phyloP scores from a whole-genome alignment of 1,140 invertebrate genomes.

The Drosophila nikananu region DNA sequence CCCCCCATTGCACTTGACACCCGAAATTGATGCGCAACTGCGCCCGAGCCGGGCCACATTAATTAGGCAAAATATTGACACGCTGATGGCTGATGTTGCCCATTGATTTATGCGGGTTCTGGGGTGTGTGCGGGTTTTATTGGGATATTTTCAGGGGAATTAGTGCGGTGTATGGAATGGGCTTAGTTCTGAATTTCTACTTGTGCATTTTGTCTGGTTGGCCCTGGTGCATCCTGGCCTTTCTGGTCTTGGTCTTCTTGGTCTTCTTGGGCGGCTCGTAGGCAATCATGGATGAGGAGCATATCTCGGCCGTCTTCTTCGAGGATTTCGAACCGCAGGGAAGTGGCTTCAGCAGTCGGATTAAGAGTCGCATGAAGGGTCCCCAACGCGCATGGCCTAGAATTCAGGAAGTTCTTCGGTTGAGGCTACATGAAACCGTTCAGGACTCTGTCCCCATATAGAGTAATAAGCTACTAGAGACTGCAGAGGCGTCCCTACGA shows the following conservation, averaged over 20 bases:
- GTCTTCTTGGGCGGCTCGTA: background rate
- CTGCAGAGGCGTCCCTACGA: background rate
- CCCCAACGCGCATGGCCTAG: constrained; percentile 34
- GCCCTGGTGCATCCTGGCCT: background rate
- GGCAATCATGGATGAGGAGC: background rate
- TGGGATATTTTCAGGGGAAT: constrained; percentile 45
- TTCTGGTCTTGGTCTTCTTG: constrained; percentile 10
- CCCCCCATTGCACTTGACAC: constrained; percentile 66
- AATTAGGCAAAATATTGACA: constrained; percentile 83
- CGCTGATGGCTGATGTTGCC: constrained; percentile 61
- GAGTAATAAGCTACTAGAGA: constrained; percentile 7
- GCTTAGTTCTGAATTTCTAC: constrained; percentile 13
- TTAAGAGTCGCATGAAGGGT: constrained; percentile 51
- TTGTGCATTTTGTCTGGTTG: background rate
- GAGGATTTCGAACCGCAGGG: background rate
- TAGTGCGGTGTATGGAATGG: constrained; percentile 15
- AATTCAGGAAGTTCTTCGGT: constrained; percentile 12
- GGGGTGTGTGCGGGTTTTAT: constrained; percentile 48
- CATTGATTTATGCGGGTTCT: constrained; percentile 63
- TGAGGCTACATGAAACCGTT: constrained; percentile 31
- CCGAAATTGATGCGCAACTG: constrained; percentile 69
- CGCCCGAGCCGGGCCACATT: constrained; percentile 63
- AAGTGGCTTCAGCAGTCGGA: constrained; percentile 42
- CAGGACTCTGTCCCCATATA: background rate
- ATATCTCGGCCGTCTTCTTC: background rate